Conservation (phyloP, 2,797 vertebrate species). For the Sebastes dallii region DNA sequence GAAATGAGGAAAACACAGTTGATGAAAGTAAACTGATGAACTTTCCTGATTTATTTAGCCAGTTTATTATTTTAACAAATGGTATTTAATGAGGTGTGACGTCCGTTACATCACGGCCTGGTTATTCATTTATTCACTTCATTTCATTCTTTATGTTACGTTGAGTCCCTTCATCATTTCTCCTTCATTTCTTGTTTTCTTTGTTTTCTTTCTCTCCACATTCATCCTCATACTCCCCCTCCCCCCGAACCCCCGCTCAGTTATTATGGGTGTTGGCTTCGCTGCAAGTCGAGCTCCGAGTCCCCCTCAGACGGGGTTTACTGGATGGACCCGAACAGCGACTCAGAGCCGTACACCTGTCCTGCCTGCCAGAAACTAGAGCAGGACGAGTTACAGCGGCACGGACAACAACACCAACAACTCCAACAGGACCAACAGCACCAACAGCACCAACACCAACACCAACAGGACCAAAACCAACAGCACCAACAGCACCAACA, state of each 20-base stretch:
- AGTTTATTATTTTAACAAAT: neutral
- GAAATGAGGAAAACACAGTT: too few relatives aligned
- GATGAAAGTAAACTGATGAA: neutral
- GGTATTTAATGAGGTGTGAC: neutral
- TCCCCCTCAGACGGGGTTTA: constrained; percentile 55
- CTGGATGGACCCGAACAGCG: constrained; percentile 66
- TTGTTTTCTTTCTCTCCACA: constrained; percentile 21
- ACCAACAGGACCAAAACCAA: too few relatives aligned
- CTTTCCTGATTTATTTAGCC: neutral
- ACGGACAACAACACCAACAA: neutral
- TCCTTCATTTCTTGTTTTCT: constrained; percentile 45
- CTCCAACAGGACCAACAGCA: neutral
- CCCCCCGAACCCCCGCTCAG: constrained; percentile 3
- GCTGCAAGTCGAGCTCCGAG: constrained; percentile 48
- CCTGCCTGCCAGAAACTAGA: constrained; percentile 77
- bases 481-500: too few relatives aligned
- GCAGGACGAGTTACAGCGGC: constrained; percentile 39
- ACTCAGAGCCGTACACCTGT: constrained; percentile 72
- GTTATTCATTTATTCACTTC: neutral
- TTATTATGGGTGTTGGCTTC: constrained; percentile 54
- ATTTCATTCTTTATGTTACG: constrained; percentile 8
- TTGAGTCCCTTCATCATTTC: constrained; percentile 44
- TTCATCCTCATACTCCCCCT: neutral
- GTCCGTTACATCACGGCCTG: constrained; percentile 37
- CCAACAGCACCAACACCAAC: too few relatives aligned